These are phyloP conservation scores for Ceratina calcarata DNA, from an alignment of 1,140 invertebrate genomes.

Conservation along the genomic window DNA sequence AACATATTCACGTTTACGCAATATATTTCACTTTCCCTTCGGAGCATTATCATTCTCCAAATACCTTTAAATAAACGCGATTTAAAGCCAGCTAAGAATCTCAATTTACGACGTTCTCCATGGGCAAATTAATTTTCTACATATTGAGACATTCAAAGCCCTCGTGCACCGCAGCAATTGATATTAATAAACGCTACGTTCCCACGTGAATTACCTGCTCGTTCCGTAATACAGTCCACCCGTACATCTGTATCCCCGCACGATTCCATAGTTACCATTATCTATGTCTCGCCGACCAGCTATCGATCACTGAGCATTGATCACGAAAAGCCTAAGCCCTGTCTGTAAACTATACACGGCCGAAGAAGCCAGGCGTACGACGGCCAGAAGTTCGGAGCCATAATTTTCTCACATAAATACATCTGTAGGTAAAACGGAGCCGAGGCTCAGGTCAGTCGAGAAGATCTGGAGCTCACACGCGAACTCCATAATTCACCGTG, in stretches of 20 bases:
- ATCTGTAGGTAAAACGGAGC: conserved; percentile 50
- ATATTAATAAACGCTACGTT: conserved; percentile 17
- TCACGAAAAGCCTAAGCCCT: conserved; percentile 9
- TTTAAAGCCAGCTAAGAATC: conserved; percentile 9
- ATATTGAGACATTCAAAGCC: neutral
- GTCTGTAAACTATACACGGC: conserved; percentile 18
- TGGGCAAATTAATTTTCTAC: neutral
- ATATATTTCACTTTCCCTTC: neutral
- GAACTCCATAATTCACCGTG: conserved; percentile 65
- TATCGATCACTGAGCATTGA: conserved; percentile 45
- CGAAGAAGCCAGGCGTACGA: neutral
- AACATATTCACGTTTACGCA: too few species aligned
- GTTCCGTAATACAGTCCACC: conserved; percentile 22
- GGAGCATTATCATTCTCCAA: neutral
- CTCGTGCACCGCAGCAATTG: neutral
- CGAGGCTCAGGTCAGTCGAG: conserved; percentile 28
- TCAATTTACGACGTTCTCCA: conserved; percentile 3
- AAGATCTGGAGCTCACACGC: conserved; percentile 52
- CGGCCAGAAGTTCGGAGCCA: conserved; percentile 43
- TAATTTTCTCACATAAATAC: conserved; percentile 70
- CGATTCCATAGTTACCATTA: neutral
- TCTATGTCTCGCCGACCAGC: neutral
- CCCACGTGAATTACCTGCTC: conserved; percentile 3
- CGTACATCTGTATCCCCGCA: neutral
- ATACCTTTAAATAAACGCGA: neutral